Conservation (phyloP, 2,113 vertebrate genomes). For the Monarcha castaneiventris region DNA sequence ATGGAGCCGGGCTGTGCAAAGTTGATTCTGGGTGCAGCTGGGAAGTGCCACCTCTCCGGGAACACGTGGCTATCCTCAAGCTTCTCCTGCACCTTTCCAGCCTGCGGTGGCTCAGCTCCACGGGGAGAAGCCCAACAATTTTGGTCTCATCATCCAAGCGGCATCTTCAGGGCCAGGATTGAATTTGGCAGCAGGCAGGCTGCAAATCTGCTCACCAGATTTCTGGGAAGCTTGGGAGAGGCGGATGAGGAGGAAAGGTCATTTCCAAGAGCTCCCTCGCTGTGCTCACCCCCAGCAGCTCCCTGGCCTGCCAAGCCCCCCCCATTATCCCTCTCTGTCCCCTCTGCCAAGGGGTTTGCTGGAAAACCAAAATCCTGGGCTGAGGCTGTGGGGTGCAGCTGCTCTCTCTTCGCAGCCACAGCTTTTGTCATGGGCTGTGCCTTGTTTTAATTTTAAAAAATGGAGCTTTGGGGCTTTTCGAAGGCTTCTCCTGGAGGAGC, state of each 20-base stretch:
- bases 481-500: background rate
- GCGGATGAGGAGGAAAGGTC: background rate
- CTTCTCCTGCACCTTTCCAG: background rate
- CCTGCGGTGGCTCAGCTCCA: background rate
- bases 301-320: background rate
- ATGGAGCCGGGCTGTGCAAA: accelerated
- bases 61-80: accelerated
- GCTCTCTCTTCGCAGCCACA: background rate
- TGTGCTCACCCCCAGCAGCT: background rate
- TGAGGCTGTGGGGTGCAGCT: background rate
- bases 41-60: background rate
- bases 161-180: background rate
- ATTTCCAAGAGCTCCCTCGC: background rate
- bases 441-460: background rate
- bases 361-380: accelerated
- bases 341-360: background rate
- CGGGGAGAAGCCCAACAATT: accelerated
- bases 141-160: background rate
- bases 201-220: background rate
- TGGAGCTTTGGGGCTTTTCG: background rate
- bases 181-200: background rate
- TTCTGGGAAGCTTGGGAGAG: background rate
- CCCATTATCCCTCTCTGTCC: accelerated
- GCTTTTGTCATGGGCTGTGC: background rate
- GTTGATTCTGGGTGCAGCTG: accelerated